These are phyloP conservation scores for Syrphus vitripennis DNA, from an alignment of 2,888 invertebrate species.

Conservation along the genomic window DNA sequence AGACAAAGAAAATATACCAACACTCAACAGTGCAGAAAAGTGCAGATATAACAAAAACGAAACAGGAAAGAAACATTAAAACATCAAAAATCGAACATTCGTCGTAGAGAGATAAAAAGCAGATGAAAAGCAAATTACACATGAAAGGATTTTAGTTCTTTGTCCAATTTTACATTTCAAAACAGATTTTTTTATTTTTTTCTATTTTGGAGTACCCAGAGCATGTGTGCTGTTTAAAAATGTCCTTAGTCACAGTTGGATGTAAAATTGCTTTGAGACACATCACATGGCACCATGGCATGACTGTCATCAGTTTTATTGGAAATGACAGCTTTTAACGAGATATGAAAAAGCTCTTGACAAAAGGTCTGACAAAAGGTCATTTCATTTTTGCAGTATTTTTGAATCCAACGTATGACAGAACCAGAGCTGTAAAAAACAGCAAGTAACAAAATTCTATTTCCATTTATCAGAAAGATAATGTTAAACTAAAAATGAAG, in stretches of 20 bases:
- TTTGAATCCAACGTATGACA: not conserved
- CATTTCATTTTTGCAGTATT: conserved; percentile 15
- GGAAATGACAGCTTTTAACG: conserved; percentile 42
- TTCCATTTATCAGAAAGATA: not conserved
- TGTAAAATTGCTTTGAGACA: conserved; percentile 13
- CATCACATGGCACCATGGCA: too few relatives aligned
- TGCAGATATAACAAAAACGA: not conserved
- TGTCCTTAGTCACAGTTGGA: not conserved
- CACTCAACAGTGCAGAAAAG: conserved; percentile 15
- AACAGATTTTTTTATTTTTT: not conserved
- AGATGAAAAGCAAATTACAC: conserved; percentile 48
- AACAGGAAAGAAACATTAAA: not conserved
- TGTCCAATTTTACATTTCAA: conserved; percentile 37
- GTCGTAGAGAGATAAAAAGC: not conserved
- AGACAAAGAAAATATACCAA: conserved; percentile 30
- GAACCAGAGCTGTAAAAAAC: not conserved
- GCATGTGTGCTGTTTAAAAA: not conserved
- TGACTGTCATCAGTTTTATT: conserved; percentile 25
- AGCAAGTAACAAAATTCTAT: not conserved
- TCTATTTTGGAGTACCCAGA: not conserved
- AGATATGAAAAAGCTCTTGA: not conserved
- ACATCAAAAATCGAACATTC: not conserved
- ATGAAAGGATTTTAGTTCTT: conserved; percentile 36
- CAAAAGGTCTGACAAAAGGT: conserved; percentile 26
- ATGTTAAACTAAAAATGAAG: not conserved